Base-by-base conservation (phyloP, 2,113 vertebrate species). In the Seriola aureovittata region DNA sequence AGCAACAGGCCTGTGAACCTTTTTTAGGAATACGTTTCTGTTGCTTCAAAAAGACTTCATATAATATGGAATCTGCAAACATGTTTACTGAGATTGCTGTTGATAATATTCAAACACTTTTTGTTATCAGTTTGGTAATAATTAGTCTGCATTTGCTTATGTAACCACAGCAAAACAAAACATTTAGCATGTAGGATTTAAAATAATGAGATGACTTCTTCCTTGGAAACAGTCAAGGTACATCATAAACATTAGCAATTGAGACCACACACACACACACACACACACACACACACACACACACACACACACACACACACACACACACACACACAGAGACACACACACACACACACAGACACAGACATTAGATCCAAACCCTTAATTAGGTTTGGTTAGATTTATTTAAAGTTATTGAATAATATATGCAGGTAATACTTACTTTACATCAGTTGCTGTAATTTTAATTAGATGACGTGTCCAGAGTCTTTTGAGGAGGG, bases 121-220 rank as follows among this genome's bases (percentile, higher is more conserved):
- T 52, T 21, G 8, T 52, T 52, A 52, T 52, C 50, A 19, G 8
- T 65, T 52, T 65, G 40, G 17, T 65, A 8, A 38, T 36, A 60
- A 34, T 44, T 54, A 55, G 44, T 6, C 34, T 29, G 2, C 14
- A 6, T 42, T 14, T 50, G 44, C 23, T 58, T 52, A 59, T 59
- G 50, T 32, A 59, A 66, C 58, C 44, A 17, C 3, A 55, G 36
- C 13, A 66, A 77, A 72, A 58, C 50, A 80, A 75, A 72, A n/a
- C 42, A 66, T 72, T 76, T 23, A 58, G 14, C 25, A 44, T 57
- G 23, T 21, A 57, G 75, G 55, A 60, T 68, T 57, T 63, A 57
- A 54, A 46, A 38, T 78, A 32, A 71, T 77, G n/a, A 32, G 32
- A 65, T n/a, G 58, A 40, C 14, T 3, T 75, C 48, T 60, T 58